Evolutionary conservation across 2,888 invertebrate genomes (phyloP).

Genomic region (Agrochola litura): DNA sequence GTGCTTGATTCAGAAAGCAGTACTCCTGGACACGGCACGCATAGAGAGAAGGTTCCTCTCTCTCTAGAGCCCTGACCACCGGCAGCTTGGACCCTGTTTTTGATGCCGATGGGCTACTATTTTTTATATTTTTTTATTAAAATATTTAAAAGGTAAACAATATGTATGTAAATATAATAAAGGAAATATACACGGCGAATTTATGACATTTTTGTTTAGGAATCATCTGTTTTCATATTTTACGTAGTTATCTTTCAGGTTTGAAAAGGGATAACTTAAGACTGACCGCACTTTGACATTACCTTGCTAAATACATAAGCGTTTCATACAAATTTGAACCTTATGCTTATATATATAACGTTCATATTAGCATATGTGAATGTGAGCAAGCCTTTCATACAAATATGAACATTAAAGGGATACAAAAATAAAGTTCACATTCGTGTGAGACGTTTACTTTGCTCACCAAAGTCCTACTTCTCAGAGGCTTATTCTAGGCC

Average conservation of each 20-base stretch:
- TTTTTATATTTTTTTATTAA: too few relatives aligned
- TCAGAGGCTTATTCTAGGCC: not conserved
- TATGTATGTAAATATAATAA: too few relatives aligned
- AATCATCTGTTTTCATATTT: not conserved
- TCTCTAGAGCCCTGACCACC: too few relatives aligned
- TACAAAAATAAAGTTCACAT: not conserved
- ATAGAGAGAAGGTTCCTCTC: too few relatives aligned
- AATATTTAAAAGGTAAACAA: too few relatives aligned
- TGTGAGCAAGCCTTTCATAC: not conserved
- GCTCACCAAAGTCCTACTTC: not conserved
- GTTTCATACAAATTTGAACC: not conserved
- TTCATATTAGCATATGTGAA: not conserved
- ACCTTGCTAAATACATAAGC: not conserved
- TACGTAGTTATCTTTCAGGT: not conserved
- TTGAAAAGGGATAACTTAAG: not conserved
- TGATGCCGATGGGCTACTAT: too few relatives aligned
- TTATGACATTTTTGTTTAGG: not conserved
- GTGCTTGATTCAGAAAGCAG: too few relatives aligned
- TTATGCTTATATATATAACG: accelerated
- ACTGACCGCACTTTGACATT: not conserved
- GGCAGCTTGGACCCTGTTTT: too few relatives aligned
- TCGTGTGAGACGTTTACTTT: not conserved
- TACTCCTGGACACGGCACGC: too few relatives aligned
- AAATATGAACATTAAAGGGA: not conserved
- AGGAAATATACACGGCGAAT: too few relatives aligned